Base-by-base conservation (phyloP, 2,888 invertebrate species). In the Mycalesis mineus region DNA sequence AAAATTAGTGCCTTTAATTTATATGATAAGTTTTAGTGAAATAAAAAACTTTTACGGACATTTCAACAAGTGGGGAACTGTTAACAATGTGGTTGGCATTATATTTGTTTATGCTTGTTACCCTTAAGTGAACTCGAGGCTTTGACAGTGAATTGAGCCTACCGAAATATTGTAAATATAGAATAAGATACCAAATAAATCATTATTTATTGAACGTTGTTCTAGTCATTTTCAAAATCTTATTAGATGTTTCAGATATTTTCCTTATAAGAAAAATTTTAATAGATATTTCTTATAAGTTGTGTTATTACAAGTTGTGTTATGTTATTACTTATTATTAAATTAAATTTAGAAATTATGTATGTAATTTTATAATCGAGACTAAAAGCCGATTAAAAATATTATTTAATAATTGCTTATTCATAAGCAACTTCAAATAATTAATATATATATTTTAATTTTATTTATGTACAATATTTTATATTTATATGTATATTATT, bases 1-100 rank as follows among this genome's bases (percentile, higher is more conserved):
- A 47, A 77, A 72, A 71, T 68, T 83, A 87, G 88, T 88, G 88
- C 87, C 87, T 88, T 88, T 80, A 71, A 61, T 51, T 54, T 54
- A 57, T 29, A 14, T 50, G 11, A 33, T 55, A 57, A 41, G 48
- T 57, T 42, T 44, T 57, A 57, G 44, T 50, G 39, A 45, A 71
- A 67, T 73, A 65, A 60, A 69, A 70, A 72, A 4, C 2, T 2
- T 22, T 22, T 22, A 22, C 22, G 5, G 5, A 22, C 22, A 28
- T 50, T 29, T 8, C 37, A 17, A 44, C 37, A 60, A 57, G 60
- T 57, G 60, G 45, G 45, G 31, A 57, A 47, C 48, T 60, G 57
- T 60, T 41, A 57, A 15, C 44, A 28, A 41, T 28, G n/a, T n/a
- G 49, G 39, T 57, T 55, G 76, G 77, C 74, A 74, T 77, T 76